Evolutionary conservation across 2,888 invertebrate genomes (phyloP), one percentile per base, ranked within the genome.

Genomic region (Scelioninae gen. 2): DNA sequence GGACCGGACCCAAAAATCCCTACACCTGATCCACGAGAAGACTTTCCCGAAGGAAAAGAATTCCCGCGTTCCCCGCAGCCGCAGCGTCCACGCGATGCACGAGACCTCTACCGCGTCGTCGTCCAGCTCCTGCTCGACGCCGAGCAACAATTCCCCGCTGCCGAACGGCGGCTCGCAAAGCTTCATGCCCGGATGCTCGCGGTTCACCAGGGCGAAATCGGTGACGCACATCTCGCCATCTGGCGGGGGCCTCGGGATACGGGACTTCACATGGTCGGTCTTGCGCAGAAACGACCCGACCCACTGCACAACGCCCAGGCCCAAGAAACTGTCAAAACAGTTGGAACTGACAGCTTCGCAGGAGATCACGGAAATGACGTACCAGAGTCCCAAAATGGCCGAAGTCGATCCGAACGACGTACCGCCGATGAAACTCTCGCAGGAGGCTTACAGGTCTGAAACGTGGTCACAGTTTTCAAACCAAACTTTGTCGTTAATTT

Each of bases 1-100:
- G 79, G 92, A 91, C 81, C 89, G 90, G 84, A 90, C 91, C 2
- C 91, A 91, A 80, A 90, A 90, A 76, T 92, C 91, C 78, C 88
- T 92, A 76, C 90, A 90, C 78, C 80, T 87, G 43, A 80, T 89
- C 67, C 87, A 87, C 68, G 85, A 84, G 70, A 85, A 87, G 77
- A 80, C 63, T 25, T 57, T 35, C 28, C 53, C 73, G 35, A 83
- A 83, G 77, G 79, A 79, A 25, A 83, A 85, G 57, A 80, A 78
- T 63, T 35, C 74, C 33, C 82, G 87, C 37, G 88, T 88, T 35
- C 87, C 88, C 10, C 85, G 89, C 52, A 88, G 89, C 43, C 87
- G 87, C 41, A 89, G 89, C 76, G 89, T 89, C 55, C 88, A 89
- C 81, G 85, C 88, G 11, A 87, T 89, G 19, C 83, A 84, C 68